Evolutionary conservation across 2,113 vertebrate genomes (phyloP).

Genomic region (Sorex araneus): DNA sequence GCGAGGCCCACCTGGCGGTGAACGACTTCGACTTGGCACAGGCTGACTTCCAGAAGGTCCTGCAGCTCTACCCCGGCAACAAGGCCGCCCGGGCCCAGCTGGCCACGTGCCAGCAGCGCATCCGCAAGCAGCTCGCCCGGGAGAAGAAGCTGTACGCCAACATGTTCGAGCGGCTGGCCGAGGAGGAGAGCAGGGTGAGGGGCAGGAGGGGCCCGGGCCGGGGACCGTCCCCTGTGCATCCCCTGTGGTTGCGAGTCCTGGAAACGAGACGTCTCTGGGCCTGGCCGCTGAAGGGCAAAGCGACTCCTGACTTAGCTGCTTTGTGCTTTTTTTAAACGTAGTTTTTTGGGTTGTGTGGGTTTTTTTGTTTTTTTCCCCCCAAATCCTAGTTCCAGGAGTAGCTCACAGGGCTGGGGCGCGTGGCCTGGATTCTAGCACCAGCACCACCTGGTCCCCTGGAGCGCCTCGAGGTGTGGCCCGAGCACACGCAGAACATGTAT

Average conservation of each 20-base stretch:
- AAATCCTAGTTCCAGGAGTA: too few relatives aligned
- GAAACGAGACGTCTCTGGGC: background rate
- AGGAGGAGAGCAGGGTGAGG: conserved; percentile 94
- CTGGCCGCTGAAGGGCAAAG: background rate
- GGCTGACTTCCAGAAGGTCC: conserved; percentile 95
- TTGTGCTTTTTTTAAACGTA: too few relatives aligned
- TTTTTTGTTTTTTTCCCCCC: too few relatives aligned
- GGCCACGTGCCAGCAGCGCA: conserved; percentile 93
- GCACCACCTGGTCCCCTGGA: too few relatives aligned
- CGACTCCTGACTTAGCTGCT: too few relatives aligned
- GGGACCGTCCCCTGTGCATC: background rate
- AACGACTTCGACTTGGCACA: conserved; percentile 96
- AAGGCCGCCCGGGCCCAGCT: conserved; percentile 96
- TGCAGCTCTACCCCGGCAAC: conserved; percentile 96
- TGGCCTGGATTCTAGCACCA: too few relatives aligned
- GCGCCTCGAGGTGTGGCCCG: too few relatives aligned
- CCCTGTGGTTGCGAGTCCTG: background rate
- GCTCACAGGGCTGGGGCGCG: too few relatives aligned
- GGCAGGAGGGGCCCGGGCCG: accelerated
- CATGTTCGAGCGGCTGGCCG: conserved; percentile 98
- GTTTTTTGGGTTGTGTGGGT: too few relatives aligned
- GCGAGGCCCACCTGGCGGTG: conserved; percentile 94
- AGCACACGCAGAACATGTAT: too few relatives aligned
- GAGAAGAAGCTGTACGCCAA: conserved; percentile 98
- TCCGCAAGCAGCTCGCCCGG: conserved; percentile 95